These are phyloP conservation scores for Therioaphis trifolii DNA, from an alignment of 2,888 invertebrate species.

Conservation along the genomic window DNA sequence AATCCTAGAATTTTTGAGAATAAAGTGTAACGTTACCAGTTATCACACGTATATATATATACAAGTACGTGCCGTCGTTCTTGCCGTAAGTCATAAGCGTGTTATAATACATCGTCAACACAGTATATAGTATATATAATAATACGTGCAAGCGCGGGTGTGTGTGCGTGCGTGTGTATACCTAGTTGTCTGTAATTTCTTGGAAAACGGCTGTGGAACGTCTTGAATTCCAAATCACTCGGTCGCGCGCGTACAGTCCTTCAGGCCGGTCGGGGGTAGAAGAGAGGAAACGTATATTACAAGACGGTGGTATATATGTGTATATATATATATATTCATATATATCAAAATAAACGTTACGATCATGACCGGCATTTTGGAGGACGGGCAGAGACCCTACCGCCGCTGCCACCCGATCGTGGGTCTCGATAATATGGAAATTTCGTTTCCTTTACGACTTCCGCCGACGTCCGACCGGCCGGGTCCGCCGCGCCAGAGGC, in stretches of 20 bases:
- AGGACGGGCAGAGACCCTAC: neutral
- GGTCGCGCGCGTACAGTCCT: neutral
- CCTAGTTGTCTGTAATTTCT: conserved; percentile 37
- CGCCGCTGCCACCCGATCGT: conserved; percentile 37
- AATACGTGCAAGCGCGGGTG: neutral
- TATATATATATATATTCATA: neutral
- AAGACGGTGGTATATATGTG: neutral
- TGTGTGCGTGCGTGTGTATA: neutral
- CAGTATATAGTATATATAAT: too few relatives aligned
- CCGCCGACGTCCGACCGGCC: conserved; percentile 66
- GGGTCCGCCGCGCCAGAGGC: conserved; percentile 64
- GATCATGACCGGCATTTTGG: conserved; percentile 60
- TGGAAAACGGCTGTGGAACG: conserved; percentile 48
- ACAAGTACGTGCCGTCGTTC: neutral
- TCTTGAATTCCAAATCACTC: conserved; percentile 59
- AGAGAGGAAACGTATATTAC: neutral
- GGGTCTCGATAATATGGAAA: conserved; percentile 64
- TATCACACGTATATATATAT: neutral
- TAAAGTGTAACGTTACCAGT: too few relatives aligned
- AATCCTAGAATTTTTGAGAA: too few relatives aligned
- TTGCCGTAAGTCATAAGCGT: neutral
- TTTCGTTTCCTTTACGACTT: conserved; percentile 65
- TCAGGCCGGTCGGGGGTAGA: neutral
- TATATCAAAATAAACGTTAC: conserved; percentile 58
- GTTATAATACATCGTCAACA: too few relatives aligned